phyloP scores from a whole-genome alignment of 2,888 invertebrate species.

The Nomada ferruginata region DNA sequence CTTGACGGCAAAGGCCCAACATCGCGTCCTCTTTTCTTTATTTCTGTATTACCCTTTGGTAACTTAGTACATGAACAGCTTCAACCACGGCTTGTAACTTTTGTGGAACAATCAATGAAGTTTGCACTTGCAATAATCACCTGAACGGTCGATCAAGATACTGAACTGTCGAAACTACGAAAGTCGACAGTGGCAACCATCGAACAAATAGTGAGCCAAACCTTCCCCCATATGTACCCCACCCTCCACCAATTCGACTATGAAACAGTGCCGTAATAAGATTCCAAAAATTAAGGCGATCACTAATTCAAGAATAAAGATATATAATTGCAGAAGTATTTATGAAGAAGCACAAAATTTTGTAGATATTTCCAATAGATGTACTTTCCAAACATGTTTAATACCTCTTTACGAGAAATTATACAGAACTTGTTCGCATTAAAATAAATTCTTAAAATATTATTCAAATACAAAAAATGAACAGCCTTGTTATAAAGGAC shows the following conservation, averaged over 20 bases:
- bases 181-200: conserved; percentile 69
- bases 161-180: conserved; percentile 63
- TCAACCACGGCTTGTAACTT: conserved; percentile 4
- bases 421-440: background rate
- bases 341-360: background rate
- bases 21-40: conserved; percentile 61
- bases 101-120: background rate
- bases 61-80: conserved; percentile 25
- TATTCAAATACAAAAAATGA: too few relatives aligned
- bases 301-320: background rate
- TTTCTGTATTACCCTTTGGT: conserved; percentile 9
- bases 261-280: conserved; percentile 64
- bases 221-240: conserved; percentile 54
- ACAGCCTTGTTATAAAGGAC: too few relatives aligned
- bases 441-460: too few relatives aligned
- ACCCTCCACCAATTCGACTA: conserved; percentile 54
- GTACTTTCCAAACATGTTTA: background rate
- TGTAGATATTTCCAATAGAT: too few relatives aligned
- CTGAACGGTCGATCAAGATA: conserved; percentile 33
- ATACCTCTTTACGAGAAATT: background rate
- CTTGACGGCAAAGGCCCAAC: conserved; percentile 80
- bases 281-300: background rate
- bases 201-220: conserved; percentile 71
- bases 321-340: background rate
- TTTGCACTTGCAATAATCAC: conserved; percentile 19